Conservation (phyloP, 2,113 vertebrate species). For the Brachypteracias leptosomus region DNA sequence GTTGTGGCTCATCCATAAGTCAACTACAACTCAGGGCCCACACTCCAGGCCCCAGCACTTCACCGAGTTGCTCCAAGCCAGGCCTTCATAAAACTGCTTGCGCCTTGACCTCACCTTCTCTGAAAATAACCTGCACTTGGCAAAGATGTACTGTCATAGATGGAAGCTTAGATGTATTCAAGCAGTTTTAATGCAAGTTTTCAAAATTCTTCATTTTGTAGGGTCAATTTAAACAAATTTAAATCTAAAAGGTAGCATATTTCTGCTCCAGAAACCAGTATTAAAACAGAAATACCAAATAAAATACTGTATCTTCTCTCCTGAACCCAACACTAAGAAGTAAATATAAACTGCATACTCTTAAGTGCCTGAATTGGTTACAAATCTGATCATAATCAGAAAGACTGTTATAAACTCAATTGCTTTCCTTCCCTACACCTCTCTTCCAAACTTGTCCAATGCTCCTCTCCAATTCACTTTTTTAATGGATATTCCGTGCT, state of each 20-base stretch:
- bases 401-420: accelerated
- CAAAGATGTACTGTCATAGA: neutral
- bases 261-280: neutral
- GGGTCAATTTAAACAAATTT: neutral
- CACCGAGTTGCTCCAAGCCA: neutral
- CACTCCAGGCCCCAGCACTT: too few species aligned
- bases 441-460: neutral
- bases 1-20: too few species aligned
- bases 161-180: neutral
- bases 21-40: too few species aligned
- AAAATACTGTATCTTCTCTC: neutral
- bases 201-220: neutral
- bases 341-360: neutral
- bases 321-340: neutral
- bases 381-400: neutral
- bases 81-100: neutral
- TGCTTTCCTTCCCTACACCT: neutral
- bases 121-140: neutral
- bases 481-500: neutral
- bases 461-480: neutral
- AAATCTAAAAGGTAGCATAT: neutral
- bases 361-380: neutral
- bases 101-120: neutral
- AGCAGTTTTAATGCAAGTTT: neutral
- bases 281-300: neutral